Base-by-base conservation (phyloP, 1,140 invertebrate genomes). In the Luehdorfia chinensis region DNA sequence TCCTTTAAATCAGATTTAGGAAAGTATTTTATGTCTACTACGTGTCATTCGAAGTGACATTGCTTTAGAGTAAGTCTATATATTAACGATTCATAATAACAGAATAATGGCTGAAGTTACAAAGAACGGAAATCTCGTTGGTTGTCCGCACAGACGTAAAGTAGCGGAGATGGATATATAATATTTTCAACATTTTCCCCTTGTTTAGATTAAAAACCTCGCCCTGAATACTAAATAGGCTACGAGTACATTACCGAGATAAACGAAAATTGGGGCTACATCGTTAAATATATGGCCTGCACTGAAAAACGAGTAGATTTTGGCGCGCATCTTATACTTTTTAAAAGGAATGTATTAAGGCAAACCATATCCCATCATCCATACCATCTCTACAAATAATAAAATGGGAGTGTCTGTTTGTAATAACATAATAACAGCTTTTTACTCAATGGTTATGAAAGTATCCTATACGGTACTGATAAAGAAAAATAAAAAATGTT, bases 191-290 rank as follows among this genome's bases (percentile, higher is more conserved):
- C n/a, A 34, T 4, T 6, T 34, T 15, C 32, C 32, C 32, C 8
- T 34, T 34, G 16, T 18, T 34, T 19, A 34, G 16, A 34, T 34
- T 34, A 34, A 34, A 34, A 34, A 32, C 4, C 32, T 16, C 32
- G 32, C 16, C 32, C 15, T 34, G 32, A 34, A 34, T 34, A 34
- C 30, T 32, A 32, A 32, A 34, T 18, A 16, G 16, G 15, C 15
- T 18, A n/a, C n/a, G n/a, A n/a, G n/a, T n/a, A n/a, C 18, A 34
- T 19, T 8, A 18, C 32, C 2, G 32, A 16, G 15, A 34, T 34
- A 34, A 34, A 19, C 32, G 11, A 32, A 32, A 32, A 32, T 14
- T 32, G 30, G 12, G 30, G n/a, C 11, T 8, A 1, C 28, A 11
- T 13, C 30, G 14, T 32, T 32, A 32, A 32, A 32, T 32, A 14